Evolutionary conservation across 2,888 invertebrate species (phyloP).

Genomic region (Caenorhabditis japonica): DNA sequence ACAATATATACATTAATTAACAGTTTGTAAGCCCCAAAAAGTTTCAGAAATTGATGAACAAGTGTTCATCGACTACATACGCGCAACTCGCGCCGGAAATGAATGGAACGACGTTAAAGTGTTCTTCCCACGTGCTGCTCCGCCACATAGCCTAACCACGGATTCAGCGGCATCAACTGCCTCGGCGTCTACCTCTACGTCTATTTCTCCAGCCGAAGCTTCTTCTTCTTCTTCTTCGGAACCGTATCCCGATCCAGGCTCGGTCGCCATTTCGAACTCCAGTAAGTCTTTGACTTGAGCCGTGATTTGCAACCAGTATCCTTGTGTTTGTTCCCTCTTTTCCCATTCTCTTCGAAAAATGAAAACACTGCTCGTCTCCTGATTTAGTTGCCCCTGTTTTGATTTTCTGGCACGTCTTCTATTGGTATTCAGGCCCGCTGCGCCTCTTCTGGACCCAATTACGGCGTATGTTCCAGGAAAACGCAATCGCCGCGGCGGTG

Average conservation of each 20-base stretch:
- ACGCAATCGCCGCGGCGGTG: conserved; percentile 32
- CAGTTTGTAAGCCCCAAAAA: too few relatives aligned
- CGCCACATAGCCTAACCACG: too few relatives aligned
- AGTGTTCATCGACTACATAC: not conserved
- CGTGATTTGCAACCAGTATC: not conserved
- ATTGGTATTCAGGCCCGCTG: conserved; percentile 22
- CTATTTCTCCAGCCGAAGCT: not conserved
- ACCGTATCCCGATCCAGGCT: too few relatives aligned
- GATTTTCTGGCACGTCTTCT: not conserved
- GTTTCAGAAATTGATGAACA: not conserved
- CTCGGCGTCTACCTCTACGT: too few relatives aligned
- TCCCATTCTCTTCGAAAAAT: too few relatives aligned
- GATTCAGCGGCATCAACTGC: not conserved
- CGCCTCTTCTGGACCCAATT: conserved; percentile 27
- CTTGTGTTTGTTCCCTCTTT: not conserved
- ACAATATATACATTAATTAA: too few relatives aligned
- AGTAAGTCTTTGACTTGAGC: conserved; percentile 7
- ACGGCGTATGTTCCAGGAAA: conserved; percentile 45
- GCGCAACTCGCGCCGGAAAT: not conserved
- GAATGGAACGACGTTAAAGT: conserved; percentile 8
- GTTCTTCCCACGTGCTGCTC: too few relatives aligned
- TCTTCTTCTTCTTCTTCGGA: not conserved
- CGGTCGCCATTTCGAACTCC: conserved; percentile 1
- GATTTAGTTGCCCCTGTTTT: too few relatives aligned
- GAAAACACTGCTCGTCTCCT: too few relatives aligned